Evolutionary conservation across 1,140 invertebrate genomes (phyloP), one percentile per base, ranked within the genome.

Genomic region (Cyclargus thomasi): DNA sequence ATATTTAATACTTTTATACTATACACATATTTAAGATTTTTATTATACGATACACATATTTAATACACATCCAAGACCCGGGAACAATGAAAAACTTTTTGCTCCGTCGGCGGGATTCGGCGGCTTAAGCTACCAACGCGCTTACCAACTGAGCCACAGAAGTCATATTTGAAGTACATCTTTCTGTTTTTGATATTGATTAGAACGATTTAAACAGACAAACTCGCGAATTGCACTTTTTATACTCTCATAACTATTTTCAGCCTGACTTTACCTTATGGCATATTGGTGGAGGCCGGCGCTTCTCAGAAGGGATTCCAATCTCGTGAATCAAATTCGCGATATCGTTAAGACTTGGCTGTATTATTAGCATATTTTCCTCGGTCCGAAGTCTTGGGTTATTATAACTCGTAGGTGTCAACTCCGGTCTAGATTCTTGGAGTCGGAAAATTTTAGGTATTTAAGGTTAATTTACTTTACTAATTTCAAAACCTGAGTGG

Each of bases 341-440:
- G 20, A 59, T 59, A 59, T 59, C 18, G 18, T 21, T 47, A 11
- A 7, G 29, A 29, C 29, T 4, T 29, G 8, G 29, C 29, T 29
- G 29, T 29, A 29, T 29, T 18, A 59, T 59, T 20, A 21, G 55
- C 55, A 21, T 59, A 59, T 59, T 59, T 59, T 59, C 55, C 55
- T 59, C 20, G 5, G 16, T 55, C n/a, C 55, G 14, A 59, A 55
- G 53, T 59, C 10, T 20, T 7, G 17, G 55, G 17, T 57, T 18
- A 57, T 57, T 59, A 18, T 59, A 59, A 59, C 7, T 11, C 55
- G 55, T 47, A 47, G 39, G 39, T 47, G 39, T 47, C 39, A 47
- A 16, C 11, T 47, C 39, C 39, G 39, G 39, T 47, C 11, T 47
- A 47, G 39, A 47, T 47, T 47, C 4, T 14, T 47, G 1, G 39